Conservation (phyloP, 1,140 invertebrate species). For the Panagrolaimus sp. region DNA sequence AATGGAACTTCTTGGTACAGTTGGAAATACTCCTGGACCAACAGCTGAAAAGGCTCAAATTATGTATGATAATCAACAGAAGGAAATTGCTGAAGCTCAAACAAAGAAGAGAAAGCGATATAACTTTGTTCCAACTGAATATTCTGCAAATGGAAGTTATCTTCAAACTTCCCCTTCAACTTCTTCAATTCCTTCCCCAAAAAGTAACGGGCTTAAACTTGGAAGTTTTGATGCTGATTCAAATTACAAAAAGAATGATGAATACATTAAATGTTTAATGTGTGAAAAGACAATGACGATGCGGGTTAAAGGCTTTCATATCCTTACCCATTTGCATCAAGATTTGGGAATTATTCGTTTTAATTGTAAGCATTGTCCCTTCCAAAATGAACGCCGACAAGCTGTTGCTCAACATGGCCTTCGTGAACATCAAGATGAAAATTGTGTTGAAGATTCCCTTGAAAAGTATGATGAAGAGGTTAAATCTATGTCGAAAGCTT, state of each 20-base stretch:
- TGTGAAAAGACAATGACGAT: constrained; percentile 53
- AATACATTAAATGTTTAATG: constrained; percentile 47
- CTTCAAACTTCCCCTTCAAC: neutral
- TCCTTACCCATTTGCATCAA: constrained; percentile 51
- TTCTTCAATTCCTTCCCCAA: neutral
- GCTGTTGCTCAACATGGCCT: constrained; percentile 49
- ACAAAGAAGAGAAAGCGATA: constrained; percentile 12
- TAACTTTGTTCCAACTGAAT: neutral
- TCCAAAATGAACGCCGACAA: constrained; percentile 55
- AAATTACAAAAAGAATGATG: constrained; percentile 22
- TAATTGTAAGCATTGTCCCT: constrained; percentile 47
- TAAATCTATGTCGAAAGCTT: constrained; percentile 52
- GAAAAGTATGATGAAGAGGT: constrained; percentile 50
- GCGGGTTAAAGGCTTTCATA: constrained; percentile 56
- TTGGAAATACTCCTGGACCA: constrained; percentile 51
- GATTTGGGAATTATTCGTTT: constrained; percentile 57
- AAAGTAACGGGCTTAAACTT: neutral
- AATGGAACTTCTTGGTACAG: constrained; percentile 57
- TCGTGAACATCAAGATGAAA: constrained; percentile 48
- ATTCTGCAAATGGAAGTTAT: neutral
- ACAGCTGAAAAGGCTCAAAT: constrained; percentile 42
- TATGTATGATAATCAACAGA: constrained; percentile 37
- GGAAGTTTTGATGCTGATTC: neutral
- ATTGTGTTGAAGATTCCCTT: constrained; percentile 45
- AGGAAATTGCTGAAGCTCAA: constrained; percentile 19